Percentiles rank a stretch among this genome's conserved stretches.
Conservation (phyloP, 1,140 invertebrate genomes). For the Solenopsis invicta region DNA sequence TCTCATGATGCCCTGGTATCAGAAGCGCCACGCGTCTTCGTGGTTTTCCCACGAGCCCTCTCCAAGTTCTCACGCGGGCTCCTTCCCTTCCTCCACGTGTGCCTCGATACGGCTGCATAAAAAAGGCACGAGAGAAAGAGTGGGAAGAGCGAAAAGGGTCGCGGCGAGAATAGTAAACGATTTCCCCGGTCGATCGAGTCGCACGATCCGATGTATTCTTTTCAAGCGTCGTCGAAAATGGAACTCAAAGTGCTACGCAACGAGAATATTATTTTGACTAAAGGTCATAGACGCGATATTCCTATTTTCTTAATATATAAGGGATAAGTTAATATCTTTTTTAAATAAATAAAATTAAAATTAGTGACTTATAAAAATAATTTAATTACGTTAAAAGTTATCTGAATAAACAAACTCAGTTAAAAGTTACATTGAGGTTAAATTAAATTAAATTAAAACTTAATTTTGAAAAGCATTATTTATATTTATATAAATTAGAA, state of each 20-base stretch:
- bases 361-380: no score
- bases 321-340: no score
- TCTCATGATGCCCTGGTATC: constrained; percentile 81
- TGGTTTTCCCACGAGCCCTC: constrained; percentile 86
- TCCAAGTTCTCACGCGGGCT: constrained; percentile 83
- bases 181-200: constrained; percentile 37
- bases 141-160: constrained; percentile 15
- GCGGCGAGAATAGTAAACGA: constrained; percentile 50
- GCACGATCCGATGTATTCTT: constrained; percentile 40
- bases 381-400: no score
- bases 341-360: no score
- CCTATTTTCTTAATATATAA: neutral
- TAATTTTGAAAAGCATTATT: no score
- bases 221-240: constrained; percentile 11
- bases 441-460: no score
- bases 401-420: no score
- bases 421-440: no score
- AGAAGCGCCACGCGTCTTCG: constrained; percentile 85
- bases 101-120: neutral
- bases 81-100: constrained; percentile 47
- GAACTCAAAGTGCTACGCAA: neutral
- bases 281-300: neutral
- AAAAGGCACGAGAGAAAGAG: constrained; percentile 19
- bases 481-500: no score
- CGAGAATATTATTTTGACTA: neutral